Percentiles rank a stretch among this genome's conserved stretches.
Conservation (phyloP, 1,140 invertebrate genomes). For the Nomia melanderi region DNA sequence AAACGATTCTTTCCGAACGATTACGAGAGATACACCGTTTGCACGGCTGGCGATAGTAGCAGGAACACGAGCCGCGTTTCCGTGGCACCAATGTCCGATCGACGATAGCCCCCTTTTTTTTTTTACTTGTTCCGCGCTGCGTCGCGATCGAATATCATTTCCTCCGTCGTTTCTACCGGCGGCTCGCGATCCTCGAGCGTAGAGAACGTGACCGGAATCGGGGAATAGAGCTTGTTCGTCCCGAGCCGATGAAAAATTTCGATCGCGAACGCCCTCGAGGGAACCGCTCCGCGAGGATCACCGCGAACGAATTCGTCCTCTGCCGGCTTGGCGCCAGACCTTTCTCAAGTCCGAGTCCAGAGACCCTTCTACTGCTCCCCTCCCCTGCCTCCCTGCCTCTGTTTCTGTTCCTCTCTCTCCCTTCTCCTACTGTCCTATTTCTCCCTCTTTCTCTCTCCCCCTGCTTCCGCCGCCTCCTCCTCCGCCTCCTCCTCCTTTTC, state of each 20-base stretch:
- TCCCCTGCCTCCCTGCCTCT: too few relatives aligned
- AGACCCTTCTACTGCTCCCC: constrained; percentile 24
- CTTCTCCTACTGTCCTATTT: too few relatives aligned
- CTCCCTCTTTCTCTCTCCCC: neutral
- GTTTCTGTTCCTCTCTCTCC: neutral
- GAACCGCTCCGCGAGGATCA: constrained; percentile 19
- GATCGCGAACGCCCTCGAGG: constrained; percentile 28
- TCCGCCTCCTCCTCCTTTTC: constrained; percentile 17
- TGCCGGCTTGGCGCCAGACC: constrained; percentile 39
- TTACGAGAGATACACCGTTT: too few relatives aligned
- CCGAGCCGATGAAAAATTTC: constrained; percentile 44
- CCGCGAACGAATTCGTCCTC: constrained; percentile 32
- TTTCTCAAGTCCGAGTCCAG: constrained; percentile 39
- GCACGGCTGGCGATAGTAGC: too few relatives aligned
- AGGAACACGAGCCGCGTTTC: neutral
- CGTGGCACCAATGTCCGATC: neutral
- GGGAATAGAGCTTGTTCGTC: constrained; percentile 24
- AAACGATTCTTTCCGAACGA: neutral
- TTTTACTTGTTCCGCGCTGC: neutral
- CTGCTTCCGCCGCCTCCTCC: neutral
- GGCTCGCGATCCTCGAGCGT: constrained; percentile 6
- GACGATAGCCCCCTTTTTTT: neutral
- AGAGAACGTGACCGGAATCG: constrained; percentile 41
- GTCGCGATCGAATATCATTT: constrained; percentile 18
- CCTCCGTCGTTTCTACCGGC: neutral